phyloP scores from a whole-genome alignment of 2,888 invertebrate genomes.

The Beris chalybata region DNA sequence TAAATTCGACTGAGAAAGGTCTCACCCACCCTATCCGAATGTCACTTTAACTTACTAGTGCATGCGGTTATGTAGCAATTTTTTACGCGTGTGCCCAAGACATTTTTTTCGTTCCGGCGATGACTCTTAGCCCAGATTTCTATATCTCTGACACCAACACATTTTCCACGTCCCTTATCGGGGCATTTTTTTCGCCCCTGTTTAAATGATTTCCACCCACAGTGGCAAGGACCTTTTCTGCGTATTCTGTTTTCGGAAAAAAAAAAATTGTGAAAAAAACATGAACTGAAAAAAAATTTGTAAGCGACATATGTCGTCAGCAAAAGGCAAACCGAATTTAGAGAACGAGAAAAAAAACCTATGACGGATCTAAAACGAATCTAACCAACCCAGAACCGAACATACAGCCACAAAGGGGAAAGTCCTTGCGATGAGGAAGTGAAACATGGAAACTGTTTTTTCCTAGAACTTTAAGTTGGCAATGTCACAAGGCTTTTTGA shows the following conservation, averaged over 20 bases:
- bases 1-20: no score
- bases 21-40: no score
- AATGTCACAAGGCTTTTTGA: constrained; percentile 32
- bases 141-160: constrained; percentile 13
- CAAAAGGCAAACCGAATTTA: constrained; percentile 23
- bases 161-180: constrained; percentile 14
- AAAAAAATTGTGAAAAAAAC: no score
- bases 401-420: background rate
- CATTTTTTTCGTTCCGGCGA: background rate
- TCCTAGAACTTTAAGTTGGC: constrained; percentile 39
- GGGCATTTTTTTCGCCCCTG: background rate
- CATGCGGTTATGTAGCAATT: constrained; percentile 7
- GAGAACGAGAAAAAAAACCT: constrained; percentile 8
- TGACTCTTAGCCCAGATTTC: constrained; percentile 8
- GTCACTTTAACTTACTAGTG: background rate
- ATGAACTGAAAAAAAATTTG: constrained; percentile 17
- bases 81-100: constrained; percentile 16
- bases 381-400: background rate
- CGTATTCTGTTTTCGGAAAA: no score
- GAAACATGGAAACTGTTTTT: constrained; percentile 40
- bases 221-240: no score
- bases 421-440: constrained; percentile 36
- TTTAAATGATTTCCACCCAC: no score
- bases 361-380: constrained; percentile 11
- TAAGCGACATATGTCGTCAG: constrained; percentile 26